Conservation (phyloP, 2,888 invertebrate genomes). For the Drosophila fungiperda region DNA sequence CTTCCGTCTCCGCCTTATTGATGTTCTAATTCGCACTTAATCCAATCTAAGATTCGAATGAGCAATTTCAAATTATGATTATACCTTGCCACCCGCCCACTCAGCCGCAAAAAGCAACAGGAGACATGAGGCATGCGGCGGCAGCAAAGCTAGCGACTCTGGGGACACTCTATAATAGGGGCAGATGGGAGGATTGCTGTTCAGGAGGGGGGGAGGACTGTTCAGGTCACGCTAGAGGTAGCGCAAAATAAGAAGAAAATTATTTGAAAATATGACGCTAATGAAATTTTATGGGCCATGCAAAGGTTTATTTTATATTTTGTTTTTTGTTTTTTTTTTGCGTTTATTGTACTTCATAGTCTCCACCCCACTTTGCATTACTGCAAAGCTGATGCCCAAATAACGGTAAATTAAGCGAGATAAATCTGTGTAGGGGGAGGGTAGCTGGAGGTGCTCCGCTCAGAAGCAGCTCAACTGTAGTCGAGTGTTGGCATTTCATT, state of each 20-base stretch:
- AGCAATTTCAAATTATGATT: constrained; percentile 82
- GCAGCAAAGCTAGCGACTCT: constrained; percentile 37
- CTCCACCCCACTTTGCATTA: constrained; percentile 51
- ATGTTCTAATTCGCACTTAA: constrained; percentile 82
- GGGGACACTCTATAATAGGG: constrained; percentile 61
- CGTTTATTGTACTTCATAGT: constrained; percentile 37
- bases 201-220: constrained; percentile 6
- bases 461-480: constrained; percentile 31
- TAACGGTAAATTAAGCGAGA: constrained; percentile 80
- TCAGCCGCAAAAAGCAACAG: constrained; percentile 71
- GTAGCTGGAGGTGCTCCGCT: neutral
- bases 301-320: constrained; percentile 78
- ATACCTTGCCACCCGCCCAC: constrained; percentile 71
- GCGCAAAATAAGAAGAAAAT: constrained; percentile 68
- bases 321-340: constrained; percentile 67
- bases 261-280: constrained; percentile 81
- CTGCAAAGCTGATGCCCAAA: constrained; percentile 80
- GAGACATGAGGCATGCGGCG: constrained; percentile 5
- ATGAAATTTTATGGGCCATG: constrained; percentile 82
- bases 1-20: constrained; percentile 68
- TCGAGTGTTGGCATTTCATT: constrained; percentile 64
- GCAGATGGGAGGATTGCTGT: constrained; percentile 28
- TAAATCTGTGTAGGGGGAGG: constrained; percentile 69
- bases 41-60: constrained; percentile 82
- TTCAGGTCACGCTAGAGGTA: constrained; percentile 54